These are phyloP conservation scores for Morone chrysops DNA, from an alignment of 2,113 vertebrate genomes.

Conservation along the genomic window DNA sequence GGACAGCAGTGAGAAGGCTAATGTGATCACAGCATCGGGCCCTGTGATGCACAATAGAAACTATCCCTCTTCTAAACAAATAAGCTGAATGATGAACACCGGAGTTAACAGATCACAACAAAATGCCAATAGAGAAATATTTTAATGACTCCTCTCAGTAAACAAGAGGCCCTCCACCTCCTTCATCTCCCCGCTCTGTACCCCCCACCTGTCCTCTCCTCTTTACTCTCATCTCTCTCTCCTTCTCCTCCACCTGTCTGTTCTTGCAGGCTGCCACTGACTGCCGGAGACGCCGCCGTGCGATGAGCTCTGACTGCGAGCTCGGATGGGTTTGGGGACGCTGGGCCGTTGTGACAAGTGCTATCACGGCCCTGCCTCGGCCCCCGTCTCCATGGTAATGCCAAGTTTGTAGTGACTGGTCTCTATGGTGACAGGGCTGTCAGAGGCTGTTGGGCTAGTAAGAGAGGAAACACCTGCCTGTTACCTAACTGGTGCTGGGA, in stretches of 20 bases:
- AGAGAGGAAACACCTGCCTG: constrained; percentile 53
- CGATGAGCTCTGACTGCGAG: constrained; percentile 76
- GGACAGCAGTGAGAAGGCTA: constrained; percentile 54
- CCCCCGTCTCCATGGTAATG: constrained; percentile 61
- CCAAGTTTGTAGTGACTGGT: constrained; percentile 47
- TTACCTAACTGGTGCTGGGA: constrained; percentile 47
- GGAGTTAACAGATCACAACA: constrained; percentile 38
- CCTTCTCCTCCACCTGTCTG: constrained; percentile 66
- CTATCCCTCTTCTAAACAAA: constrained; percentile 24
- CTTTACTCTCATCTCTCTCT: constrained; percentile 23
- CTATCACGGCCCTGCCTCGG: constrained; percentile 63
- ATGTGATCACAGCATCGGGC: constrained; percentile 31
- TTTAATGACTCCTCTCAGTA: constrained; percentile 57
- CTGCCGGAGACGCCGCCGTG: constrained; percentile 59
- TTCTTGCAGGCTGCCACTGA: constrained; percentile 68
- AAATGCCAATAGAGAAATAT: constrained; percentile 57
- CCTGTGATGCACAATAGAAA: background rate
- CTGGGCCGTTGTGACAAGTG: constrained; percentile 73
- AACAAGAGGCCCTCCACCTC: constrained; percentile 42
- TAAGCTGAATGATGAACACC: constrained; percentile 33
- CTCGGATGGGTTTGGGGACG: constrained; percentile 43
- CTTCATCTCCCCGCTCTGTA: constrained; percentile 18
- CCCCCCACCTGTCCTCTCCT: constrained; percentile 27
- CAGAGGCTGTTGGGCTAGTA: constrained; percentile 17
- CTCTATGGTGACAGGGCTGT: constrained; percentile 58